Evolutionary conservation across 2,888 invertebrate species (phyloP).

Genomic region (Eupithecia dodoneata): DNA sequence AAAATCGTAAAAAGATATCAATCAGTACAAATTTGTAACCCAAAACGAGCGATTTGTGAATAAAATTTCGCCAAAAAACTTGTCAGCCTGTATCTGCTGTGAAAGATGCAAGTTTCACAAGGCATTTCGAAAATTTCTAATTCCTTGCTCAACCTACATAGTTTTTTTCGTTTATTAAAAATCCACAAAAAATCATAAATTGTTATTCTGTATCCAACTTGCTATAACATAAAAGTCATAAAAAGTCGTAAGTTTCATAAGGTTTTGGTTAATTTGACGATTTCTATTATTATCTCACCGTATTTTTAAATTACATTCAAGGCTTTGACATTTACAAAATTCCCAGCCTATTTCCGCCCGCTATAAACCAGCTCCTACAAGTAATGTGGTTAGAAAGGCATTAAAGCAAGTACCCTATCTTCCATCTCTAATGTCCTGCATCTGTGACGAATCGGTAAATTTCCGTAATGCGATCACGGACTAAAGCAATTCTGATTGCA

Average conservation of each 20-base stretch:
- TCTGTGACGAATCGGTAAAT: slow-evolving; percentile 69
- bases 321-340: neutral
- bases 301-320: neutral
- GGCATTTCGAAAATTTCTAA: neutral
- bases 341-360: neutral
- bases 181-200: too few species aligned
- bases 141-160: neutral
- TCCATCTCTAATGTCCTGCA: slow-evolving; percentile 50
- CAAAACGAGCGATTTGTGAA: neutral
- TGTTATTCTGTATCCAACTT: neutral
- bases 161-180: neutral
- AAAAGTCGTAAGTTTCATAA: too few species aligned
- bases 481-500: slow-evolving; percentile 52
- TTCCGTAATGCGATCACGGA: slow-evolving; percentile 63
- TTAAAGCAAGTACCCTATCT: slow-evolving; percentile 37
- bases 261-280: neutral
- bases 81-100: neutral
- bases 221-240: too few species aligned
- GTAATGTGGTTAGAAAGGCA: slow-evolving; percentile 25
- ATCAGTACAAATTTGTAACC: too few species aligned
- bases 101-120: neutral
- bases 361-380: neutral
- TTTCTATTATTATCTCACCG: neutral
- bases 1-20: too few species aligned
- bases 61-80: neutral